These are phyloP conservation scores for Xenus cinereus DNA, from an alignment of 2,113 vertebrate species.

Conservation along the genomic window DNA sequence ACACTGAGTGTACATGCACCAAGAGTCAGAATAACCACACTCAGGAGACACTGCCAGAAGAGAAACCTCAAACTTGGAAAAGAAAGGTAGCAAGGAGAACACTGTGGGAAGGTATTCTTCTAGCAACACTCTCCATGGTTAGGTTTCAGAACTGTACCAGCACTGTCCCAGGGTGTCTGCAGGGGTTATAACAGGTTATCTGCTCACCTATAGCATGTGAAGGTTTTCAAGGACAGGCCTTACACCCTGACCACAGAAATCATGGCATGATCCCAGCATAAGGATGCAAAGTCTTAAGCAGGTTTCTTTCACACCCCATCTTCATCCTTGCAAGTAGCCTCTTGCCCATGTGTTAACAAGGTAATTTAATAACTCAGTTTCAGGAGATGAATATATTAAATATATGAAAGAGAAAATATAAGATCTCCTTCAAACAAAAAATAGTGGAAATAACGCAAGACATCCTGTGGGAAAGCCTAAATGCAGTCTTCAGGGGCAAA, in stretches of 20 bases:
- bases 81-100: not conserved
- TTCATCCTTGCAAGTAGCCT: not conserved
- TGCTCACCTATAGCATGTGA: not conserved
- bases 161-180: not conserved
- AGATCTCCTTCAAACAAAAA: constrained; percentile 18
- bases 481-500: constrained; percentile 23
- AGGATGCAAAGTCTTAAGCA: not conserved
- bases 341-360: not conserved
- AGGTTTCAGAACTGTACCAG: not conserved
- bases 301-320: not conserved
- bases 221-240: not conserved
- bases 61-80: not conserved
- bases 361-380: constrained; percentile 11
- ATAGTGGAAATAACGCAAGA: not conserved
- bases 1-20: rapidly evolving
- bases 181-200: not conserved
- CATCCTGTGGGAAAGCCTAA: constrained; percentile 40
- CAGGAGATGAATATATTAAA: constrained; percentile 33
- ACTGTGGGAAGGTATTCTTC: not conserved
- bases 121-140: not conserved
- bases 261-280: not conserved
- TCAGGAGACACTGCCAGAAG: not conserved
- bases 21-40: not conserved
- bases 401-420: constrained; percentile 21
- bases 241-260: not conserved